Evolutionary conservation across 1,140 invertebrate species (phyloP).

Genomic region (Drosophila bocqueti): DNA sequence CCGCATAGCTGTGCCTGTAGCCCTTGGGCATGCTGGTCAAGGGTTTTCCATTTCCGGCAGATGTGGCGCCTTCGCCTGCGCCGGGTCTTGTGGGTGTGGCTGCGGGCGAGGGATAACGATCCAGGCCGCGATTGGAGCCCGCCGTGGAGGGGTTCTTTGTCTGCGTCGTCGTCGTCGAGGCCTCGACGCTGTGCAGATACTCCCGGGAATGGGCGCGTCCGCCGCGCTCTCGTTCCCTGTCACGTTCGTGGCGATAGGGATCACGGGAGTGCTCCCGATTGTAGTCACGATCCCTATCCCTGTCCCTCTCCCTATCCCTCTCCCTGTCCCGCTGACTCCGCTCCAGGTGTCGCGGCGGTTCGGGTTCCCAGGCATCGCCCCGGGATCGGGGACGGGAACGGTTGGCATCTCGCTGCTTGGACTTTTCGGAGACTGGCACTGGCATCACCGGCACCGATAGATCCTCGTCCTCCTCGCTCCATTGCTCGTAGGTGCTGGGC

Average conservation of each 20-base stretch:
- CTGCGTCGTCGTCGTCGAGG: background rate
- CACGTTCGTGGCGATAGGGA: conserved; percentile 57
- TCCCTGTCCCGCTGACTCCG: conserved; percentile 40
- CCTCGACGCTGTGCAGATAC: conserved; percentile 52
- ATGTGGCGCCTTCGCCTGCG: conserved; percentile 4
- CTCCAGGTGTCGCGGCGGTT: conserved; percentile 35
- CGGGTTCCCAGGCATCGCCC: conserved; percentile 65
- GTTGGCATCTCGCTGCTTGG: conserved; percentile 32
- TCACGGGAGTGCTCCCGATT: conserved; percentile 59
- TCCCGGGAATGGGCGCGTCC: conserved; percentile 66
- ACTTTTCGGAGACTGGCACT: conserved; percentile 10
- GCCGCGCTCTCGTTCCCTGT: conserved; percentile 35
- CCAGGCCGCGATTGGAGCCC: conserved; percentile 36
- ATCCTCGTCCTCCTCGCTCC: conserved; percentile 76
- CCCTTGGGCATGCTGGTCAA: conserved; percentile 80
- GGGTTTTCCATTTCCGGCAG: conserved; percentile 51
- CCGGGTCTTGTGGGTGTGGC: conserved; percentile 48
- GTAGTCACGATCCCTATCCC: conserved; percentile 53
- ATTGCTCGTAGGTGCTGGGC: conserved; percentile 63
- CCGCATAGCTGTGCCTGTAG: conserved; percentile 86
- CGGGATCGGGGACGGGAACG: conserved; percentile 76
- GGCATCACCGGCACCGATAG: conserved; percentile 3
- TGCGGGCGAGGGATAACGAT: conserved; percentile 68
- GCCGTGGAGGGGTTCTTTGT: conserved; percentile 45
- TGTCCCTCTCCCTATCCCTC: conserved; percentile 40